phyloP scores from a whole-genome alignment of 2,113 vertebrate species.

The Oncorhynchus kisutch region DNA sequence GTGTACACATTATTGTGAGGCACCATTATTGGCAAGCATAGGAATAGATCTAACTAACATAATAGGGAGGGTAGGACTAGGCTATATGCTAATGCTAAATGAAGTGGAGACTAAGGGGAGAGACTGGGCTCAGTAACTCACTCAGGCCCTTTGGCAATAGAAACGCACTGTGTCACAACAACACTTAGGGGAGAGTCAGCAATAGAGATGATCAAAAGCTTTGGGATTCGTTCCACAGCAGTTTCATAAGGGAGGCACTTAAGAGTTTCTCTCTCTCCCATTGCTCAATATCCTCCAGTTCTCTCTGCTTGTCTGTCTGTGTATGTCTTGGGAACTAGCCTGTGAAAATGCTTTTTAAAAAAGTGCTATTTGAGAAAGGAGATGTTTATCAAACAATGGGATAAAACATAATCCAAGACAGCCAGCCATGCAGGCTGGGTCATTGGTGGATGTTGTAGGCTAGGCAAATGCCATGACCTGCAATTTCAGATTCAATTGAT shows the following conservation, averaged over 20 bases:
- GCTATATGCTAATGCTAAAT: neutral
- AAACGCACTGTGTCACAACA: constrained; percentile 13
- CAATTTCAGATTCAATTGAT: neutral
- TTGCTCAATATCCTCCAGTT: neutral
- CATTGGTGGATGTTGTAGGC: neutral
- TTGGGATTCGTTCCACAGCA: neutral
- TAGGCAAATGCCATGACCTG: neutral
- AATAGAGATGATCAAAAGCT: constrained; percentile 3
- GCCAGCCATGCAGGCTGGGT: neutral
- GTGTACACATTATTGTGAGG: neutral
- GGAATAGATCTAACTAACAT: neutral
- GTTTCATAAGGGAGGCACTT: neutral
- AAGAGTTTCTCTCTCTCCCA: neutral
- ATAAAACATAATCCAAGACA: neutral
- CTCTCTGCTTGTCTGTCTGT: no score
- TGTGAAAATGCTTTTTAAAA: neutral
- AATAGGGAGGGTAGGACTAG: neutral
- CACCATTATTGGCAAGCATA: neutral
- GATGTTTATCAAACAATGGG: neutral
- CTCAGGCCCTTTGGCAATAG: neutral
- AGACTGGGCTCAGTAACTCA: neutral
- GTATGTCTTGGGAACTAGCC: neutral
- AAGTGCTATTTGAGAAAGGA: no score
- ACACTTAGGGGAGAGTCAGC: constrained; percentile 24
- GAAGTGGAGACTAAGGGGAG: neutral